Percentiles rank a stretch among this genome's conserved stretches.
Evolutionary conservation across 2,888 invertebrate species (phyloP).

Genomic region (Leptura quadrifasciata): DNA sequence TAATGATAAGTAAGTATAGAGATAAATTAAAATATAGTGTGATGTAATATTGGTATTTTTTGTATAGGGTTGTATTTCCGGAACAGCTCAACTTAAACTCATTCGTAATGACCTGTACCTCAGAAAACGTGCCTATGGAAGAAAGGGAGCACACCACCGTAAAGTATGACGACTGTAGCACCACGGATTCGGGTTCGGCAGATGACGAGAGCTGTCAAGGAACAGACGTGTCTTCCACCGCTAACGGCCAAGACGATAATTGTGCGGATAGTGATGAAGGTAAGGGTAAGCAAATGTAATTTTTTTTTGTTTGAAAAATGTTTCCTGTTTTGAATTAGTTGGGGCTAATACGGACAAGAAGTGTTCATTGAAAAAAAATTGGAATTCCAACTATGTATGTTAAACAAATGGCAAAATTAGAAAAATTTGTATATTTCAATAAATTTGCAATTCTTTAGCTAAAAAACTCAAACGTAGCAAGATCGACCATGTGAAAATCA

Average conservation of each 20-base stretch:
- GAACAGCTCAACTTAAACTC: slow-evolving; percentile 86
- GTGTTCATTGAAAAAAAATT: too few relatives aligned
- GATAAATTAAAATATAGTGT: neutral
- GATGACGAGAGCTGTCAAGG: slow-evolving; percentile 79
- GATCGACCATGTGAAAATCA: too few relatives aligned
- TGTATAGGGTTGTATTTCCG: slow-evolving; percentile 85
- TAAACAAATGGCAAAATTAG: too few relatives aligned
- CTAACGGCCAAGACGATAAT: slow-evolving; percentile 70
- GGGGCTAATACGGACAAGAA: too few relatives aligned
- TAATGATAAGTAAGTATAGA: slow-evolving; percentile 83
- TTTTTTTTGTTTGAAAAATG: neutral
- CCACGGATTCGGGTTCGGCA: slow-evolving; percentile 82
- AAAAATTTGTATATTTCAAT: too few relatives aligned
- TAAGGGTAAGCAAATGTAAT: slow-evolving; percentile 41
- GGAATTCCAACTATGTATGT: too few relatives aligned
- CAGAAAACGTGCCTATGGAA: slow-evolving; percentile 71
- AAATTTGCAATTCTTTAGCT: too few relatives aligned
- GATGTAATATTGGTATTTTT: too few relatives aligned
- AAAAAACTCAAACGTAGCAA: too few relatives aligned
- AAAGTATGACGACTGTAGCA: slow-evolving; percentile 81
- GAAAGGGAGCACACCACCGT: slow-evolving; percentile 72
- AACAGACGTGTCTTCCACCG: slow-evolving; percentile 71
- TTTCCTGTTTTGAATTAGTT: too few relatives aligned
- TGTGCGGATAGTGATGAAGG: slow-evolving; percentile 80
- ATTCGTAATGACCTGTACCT: slow-evolving; percentile 75